Evolutionary conservation across 1,140 invertebrate species (phyloP), one percentile per base, ranked within the genome.

Genomic region (Leptinotarsa defecta): DNA sequence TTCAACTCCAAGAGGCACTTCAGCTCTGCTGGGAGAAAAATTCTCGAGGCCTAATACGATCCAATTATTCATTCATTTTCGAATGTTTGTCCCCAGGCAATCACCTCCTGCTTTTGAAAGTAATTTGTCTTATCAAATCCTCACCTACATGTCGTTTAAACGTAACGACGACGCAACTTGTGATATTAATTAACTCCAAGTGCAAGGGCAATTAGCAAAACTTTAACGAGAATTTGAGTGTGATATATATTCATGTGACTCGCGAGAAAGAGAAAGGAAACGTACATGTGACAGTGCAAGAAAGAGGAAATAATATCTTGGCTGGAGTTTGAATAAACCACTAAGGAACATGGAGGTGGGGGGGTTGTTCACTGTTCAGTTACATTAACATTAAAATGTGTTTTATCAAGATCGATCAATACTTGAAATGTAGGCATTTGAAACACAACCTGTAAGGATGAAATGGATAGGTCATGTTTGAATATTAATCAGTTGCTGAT

Each of bases 41-140:
- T 19, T 57, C 6, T 8, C 52, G 52, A 57, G 52, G n/a, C 6
- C 52, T 57, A 6, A 57, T 57, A 15, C 15, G 22, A 19, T 13
- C 22, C 20, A 17, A 27, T 20, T 65, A 65, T 24, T 65, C 22
- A 68, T 68, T 68, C 43, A 68, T 68, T 43, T 68, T 68, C 43
- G 15, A 48, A 34, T 68, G 43, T 43, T 17, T 13, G 43, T 43
- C 67, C 8, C 43, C 4, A 11, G 15, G 43, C 67, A 19, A 65
- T 19, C 24, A 13, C 67, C 43, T 19, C 43, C 67, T 48, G 67
- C 19, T 27, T 49, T 27, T 13, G 4, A 1, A n/a, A 43, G 24
- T 68, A 49, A 68, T 68, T 68, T 68, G 67, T 68, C 64, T 67
- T 67, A 67, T 67, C 34, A 68, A 68, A 68, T 68, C 67, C 67